Evolutionary conservation across 2,113 vertebrate species (phyloP).

Genomic region (Leptodactylus fuscus): DNA sequence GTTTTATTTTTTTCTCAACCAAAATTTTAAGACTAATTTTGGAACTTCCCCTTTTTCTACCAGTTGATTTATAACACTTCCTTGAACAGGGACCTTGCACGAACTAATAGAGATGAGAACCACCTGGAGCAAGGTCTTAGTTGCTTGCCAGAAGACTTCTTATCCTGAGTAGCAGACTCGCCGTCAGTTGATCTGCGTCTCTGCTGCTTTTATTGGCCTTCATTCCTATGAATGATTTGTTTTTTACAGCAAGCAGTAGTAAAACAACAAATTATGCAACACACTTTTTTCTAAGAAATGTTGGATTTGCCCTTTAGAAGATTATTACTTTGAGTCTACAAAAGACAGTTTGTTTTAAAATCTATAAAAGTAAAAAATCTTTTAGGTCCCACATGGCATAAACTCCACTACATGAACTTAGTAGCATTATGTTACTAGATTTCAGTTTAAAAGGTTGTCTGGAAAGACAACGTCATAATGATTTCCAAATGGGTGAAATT

Average conservation of each 20-base stretch:
- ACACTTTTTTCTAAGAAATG: slow-evolving; percentile 70
- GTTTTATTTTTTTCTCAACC: not conserved
- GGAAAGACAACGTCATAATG: too few species aligned
- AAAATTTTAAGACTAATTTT: slow-evolving; percentile 34
- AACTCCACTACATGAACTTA: too few species aligned
- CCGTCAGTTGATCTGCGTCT: slow-evolving; percentile 74
- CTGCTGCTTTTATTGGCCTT: slow-evolving; percentile 74
- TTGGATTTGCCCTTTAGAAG: not conserved
- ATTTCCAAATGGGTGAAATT: too few species aligned
- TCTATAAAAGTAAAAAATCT: too few species aligned
- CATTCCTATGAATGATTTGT: slow-evolving; percentile 68
- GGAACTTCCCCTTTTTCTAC: slow-evolving; percentile 9
- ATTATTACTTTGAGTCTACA: too few species aligned
- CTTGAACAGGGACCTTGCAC: slow-evolving; percentile 74
- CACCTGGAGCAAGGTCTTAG: slow-evolving; percentile 70
- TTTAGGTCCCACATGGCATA: too few species aligned
- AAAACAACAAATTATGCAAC: slow-evolving; percentile 78
- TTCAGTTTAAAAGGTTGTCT: too few species aligned
- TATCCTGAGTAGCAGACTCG: slow-evolving; percentile 73
- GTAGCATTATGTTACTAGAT: too few species aligned
- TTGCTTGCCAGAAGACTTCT: slow-evolving; percentile 72
- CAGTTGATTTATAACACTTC: slow-evolving; percentile 66
- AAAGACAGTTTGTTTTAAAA: too few species aligned
- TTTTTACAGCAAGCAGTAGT: slow-evolving; percentile 75
- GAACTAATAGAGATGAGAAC: slow-evolving; percentile 77